phyloP scores from a whole-genome alignment of 2,113 vertebrate genomes.

The Tyto alba region DNA sequence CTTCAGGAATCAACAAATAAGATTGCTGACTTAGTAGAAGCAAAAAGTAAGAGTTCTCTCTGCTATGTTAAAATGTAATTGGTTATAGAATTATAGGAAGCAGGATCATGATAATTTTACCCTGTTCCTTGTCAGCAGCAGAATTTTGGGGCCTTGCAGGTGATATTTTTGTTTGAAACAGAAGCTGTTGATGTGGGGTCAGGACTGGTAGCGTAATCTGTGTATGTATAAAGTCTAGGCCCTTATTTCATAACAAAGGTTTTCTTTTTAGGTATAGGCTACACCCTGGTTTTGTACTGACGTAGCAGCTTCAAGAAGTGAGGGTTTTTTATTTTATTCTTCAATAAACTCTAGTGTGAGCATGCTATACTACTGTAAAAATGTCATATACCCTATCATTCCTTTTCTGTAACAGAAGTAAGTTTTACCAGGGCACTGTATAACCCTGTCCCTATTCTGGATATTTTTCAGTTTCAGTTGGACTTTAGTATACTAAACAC shows the following conservation, averaged over 20 bases:
- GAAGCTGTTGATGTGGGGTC: not conserved
- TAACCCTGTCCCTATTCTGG: not conserved
- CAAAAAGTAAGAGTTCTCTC: conserved; percentile 76
- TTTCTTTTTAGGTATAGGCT: not conserved
- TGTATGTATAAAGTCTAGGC: not conserved
- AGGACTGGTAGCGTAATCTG: not conserved
- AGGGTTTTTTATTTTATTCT: not conserved
- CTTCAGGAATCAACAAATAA: conserved; percentile 75
- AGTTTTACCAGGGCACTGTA: not conserved
- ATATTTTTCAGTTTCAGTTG: not conserved
- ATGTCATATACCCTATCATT: not conserved
- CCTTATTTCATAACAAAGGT: not conserved
- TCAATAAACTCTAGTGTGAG: not conserved
- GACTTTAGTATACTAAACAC: not conserved
- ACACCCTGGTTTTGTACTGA: not conserved
- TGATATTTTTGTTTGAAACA: not conserved
- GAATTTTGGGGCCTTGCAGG: not conserved
- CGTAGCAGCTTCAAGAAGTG: not conserved
- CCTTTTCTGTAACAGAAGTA: not conserved
- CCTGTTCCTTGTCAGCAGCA: not conserved
- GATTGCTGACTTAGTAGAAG: conserved; percentile 73
- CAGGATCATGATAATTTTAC: not conserved
- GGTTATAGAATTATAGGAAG: not conserved
- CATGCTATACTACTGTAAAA: not conserved
- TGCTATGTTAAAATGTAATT: not conserved